Evolutionary conservation across 1,140 invertebrate genomes (phyloP), one percentile per base, ranked within the genome.

Genomic region (Fopius arisanus): DNA sequence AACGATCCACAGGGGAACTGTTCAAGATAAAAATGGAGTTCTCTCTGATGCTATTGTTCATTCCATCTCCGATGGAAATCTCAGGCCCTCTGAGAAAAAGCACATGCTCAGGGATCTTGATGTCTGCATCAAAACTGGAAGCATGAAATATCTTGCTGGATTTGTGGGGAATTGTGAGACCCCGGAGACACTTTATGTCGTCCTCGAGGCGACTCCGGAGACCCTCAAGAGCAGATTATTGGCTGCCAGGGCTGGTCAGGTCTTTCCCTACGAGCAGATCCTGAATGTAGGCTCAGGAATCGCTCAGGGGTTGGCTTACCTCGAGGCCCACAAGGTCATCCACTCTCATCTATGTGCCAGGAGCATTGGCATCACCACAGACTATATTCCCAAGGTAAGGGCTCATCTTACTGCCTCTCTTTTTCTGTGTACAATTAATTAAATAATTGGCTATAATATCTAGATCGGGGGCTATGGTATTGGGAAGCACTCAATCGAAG

Each of bases 121-220:
- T 73, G 77, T 92, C 31, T 87, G 96, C 9, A 91, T 94, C 2
- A 90, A 91, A 81, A 87, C 91, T 1, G 91, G 91, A 73, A 89
- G 89, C 41, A 93, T 95, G 83, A 90, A 91, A 16, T 92, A 95
- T 86, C 84, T 96, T 0, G 88, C 95, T 4, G 89, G 91, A 59
- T 89, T 96, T 19, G 89, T 95, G 77, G 95, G 95, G 3, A 94
- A 94, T 23, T 94, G 93, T 80, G 94, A 96, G 83, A 93, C 92
- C 59, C 88, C 91, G 1, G 92, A 94, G 65, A 92, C 90, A 33
- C 85, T 95, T 6, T 92, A 91, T 78, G 88, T 95, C 19, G 90
- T 93, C 0, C 81, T 94, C 31, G 93, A 95, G 84, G 87, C 92
- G 70, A 89, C 89, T n/a, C 88, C 89, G 14, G 88, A 90, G 12